Evolutionary conservation across 2,888 invertebrate genomes (phyloP).

Genomic region (Omphaloscelis lunosa): DNA sequence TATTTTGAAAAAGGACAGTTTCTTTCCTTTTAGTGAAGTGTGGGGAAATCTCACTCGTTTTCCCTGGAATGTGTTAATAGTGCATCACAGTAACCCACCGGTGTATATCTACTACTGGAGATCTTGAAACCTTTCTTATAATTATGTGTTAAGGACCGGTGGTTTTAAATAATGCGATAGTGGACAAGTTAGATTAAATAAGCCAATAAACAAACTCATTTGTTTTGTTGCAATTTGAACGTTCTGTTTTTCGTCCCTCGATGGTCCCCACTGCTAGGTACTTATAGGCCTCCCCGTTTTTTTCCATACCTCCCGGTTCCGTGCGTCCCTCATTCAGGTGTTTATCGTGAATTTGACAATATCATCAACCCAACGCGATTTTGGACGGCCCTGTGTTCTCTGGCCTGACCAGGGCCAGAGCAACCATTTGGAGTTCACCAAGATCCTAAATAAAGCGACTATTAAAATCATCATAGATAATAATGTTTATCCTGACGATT

Average conservation of each 20-base stretch:
- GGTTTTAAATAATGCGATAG: neutral
- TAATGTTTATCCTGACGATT: neutral
- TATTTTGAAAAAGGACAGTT: neutral
- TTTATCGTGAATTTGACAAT: too few relatives aligned
- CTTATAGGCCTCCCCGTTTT: too few relatives aligned
- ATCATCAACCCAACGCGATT: too few relatives aligned
- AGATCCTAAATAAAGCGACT: neutral
- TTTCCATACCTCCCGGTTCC: too few relatives aligned
- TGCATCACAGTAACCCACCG: neutral
- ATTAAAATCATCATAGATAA: neutral
- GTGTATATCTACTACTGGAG: neutral
- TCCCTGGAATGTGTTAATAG: neutral
- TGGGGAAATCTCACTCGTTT: neutral
- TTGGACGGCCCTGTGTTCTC: too few relatives aligned
- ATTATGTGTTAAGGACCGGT: neutral
- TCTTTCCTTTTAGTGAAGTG: neutral
- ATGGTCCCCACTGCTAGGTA: too few relatives aligned
- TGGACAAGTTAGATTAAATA: neutral
- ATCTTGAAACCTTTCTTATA: neutral
- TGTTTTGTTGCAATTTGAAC: neutral
- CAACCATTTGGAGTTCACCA: neutral
- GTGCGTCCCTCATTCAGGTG: too few relatives aligned
- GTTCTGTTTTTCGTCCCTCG: neutral
- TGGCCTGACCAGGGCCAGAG: neutral
- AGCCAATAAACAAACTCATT: neutral